Base-by-base conservation (phyloP, 2,888 invertebrate genomes). In the Hydroisotoma schaefferi region DNA sequence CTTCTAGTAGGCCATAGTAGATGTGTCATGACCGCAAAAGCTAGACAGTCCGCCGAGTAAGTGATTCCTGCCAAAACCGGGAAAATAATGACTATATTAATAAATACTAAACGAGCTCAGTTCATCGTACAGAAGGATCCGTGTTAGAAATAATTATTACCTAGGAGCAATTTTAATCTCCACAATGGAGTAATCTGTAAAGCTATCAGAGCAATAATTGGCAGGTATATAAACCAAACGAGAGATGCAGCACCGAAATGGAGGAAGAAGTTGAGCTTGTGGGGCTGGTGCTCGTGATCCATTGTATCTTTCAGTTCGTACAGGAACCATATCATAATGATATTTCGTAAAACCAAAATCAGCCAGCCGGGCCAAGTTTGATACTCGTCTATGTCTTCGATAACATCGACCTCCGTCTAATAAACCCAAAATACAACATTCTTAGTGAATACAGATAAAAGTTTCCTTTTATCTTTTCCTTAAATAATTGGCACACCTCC, bases 281-380 rank as follows among this genome's bases (percentile, higher is more conserved):
- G 85, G 57, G 84, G 84, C 75, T 88, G 87, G 76, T 87, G 86
- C 75, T 90, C 90, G 72, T 87, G 85, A 67, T 85, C 81, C 65
- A 66, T 67, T 18, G 69, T 71, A 48, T 71, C 66, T 6, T 71
- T 68, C 20, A 72, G 59, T 69, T 81, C 81, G 57, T 86, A 82
- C 28, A 94, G 81, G 77, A 94, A 94, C 93, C 93, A 94, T 53
- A 87, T 79, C 87, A 92, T 93, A 73, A 93, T 90, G 51, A 86
- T 80, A 49, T 90, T 85, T 47, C 94, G 83, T 69, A 97, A 85
- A 27, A 88, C 85, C 1, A 98, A 83, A 65, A 95, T 92, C 66
- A 95, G 82, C 88, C 94, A 94, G 4, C 97, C 97, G 0, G 97
- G 95, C 92, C 94, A 94, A 0, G 95, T 94, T 78, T 95, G 94